These are phyloP conservation scores for Pardalotus punctatus DNA, from an alignment of 2,113 vertebrate genomes.

Conservation along the genomic window DNA sequence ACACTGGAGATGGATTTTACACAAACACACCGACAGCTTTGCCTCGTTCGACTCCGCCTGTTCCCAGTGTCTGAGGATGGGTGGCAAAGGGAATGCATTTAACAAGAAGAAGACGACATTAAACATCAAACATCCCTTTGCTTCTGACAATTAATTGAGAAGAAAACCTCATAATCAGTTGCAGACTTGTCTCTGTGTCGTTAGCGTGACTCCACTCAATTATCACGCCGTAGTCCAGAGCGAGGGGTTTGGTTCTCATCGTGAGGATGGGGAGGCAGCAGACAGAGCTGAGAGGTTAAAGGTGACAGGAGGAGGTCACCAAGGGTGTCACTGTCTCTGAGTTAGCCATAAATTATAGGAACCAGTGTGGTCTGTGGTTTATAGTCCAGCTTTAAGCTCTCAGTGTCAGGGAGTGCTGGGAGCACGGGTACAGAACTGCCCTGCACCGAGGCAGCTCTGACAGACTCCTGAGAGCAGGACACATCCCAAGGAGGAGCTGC, in stretches of 20 bases:
- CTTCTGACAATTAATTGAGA: constrained; percentile 65
- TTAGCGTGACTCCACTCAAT: not conserved
- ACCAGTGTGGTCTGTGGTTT: not conserved
- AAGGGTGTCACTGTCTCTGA: not conserved
- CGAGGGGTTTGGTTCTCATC: constrained; percentile 9
- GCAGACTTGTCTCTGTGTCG: constrained; percentile 14
- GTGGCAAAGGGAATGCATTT: constrained; percentile 8
- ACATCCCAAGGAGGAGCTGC: fast-evolving
- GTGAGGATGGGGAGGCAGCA: not conserved
- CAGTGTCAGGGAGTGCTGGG: not conserved
- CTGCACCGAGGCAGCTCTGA: not conserved
- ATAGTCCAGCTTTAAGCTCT: not conserved
- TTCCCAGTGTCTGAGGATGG: constrained; percentile 14
- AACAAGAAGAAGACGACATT: constrained; percentile 40
- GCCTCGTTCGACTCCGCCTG: not conserved
- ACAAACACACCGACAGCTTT: not conserved
- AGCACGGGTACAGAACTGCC: not conserved
- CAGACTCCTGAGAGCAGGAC: not conserved
- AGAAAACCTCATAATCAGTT: constrained; percentile 55
- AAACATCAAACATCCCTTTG: constrained; percentile 56
- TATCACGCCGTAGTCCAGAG: not conserved
- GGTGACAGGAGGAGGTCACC: not conserved
- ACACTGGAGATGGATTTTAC: fast-evolving
- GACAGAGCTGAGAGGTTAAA: constrained; percentile 15
- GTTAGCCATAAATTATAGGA: not conserved